These are phyloP conservation scores for Crocallis elinguaria DNA, from an alignment of 2,888 invertebrate genomes.

Conservation along the genomic window DNA sequence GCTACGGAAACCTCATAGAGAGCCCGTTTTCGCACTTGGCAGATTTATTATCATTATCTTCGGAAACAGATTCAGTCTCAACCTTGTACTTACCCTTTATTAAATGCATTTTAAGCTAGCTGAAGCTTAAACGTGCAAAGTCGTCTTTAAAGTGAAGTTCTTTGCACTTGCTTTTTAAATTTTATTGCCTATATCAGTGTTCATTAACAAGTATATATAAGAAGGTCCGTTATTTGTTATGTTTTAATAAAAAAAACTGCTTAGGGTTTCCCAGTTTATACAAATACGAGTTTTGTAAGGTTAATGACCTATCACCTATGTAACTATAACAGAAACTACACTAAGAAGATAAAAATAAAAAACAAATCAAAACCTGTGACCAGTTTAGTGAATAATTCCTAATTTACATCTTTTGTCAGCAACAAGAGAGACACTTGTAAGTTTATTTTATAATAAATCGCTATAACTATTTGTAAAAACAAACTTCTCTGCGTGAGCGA, in stretches of 20 bases:
- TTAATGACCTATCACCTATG: too few species aligned
- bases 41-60: constrained; percentile 1
- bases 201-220: background rate
- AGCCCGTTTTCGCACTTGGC: too few species aligned
- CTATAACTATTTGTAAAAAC: too few species aligned
- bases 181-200: background rate
- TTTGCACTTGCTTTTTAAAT: background rate
- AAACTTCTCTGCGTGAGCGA: too few species aligned
- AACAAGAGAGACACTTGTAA: too few species aligned
- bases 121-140: background rate
- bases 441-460: too few species aligned
- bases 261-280: constrained; percentile 9
- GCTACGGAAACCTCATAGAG: too few species aligned
- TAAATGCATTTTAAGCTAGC: constrained; percentile 1
- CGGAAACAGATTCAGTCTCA: constrained; percentile 3
- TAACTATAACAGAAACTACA: too few species aligned
- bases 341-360: too few species aligned
- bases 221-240: background rate
- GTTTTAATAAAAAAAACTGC: background rate
- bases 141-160: background rate
- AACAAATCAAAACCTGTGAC: too few species aligned
- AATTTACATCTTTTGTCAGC: too few species aligned
- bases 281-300: constrained; percentile 15
- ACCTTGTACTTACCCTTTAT: constrained; percentile 4
- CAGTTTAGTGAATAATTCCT: too few species aligned